phyloP scores from a whole-genome alignment of 1,140 invertebrate species.

The Panagrolaimus sp. region DNA sequence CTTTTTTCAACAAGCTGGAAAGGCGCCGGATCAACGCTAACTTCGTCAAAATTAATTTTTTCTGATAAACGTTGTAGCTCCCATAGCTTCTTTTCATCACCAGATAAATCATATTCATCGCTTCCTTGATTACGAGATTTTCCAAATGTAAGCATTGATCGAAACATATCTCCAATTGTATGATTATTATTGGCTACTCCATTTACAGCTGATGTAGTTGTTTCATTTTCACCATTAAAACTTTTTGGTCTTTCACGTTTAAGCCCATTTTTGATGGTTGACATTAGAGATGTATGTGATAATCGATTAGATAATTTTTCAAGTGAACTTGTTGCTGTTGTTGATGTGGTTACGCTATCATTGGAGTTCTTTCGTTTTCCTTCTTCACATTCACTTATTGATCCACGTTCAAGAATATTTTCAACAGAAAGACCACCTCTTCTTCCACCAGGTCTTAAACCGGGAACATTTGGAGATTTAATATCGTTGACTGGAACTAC shows the following conservation, averaged over 20 bases:
- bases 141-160: not conserved
- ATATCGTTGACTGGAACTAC: too few relatives aligned
- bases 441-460: too few relatives aligned
- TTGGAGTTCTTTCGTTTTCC: too few relatives aligned
- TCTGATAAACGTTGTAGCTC: slow-evolving; percentile 63
- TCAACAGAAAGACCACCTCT: too few relatives aligned
- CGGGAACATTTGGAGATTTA: too few relatives aligned
- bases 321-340: too few relatives aligned
- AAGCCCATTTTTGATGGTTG: not conserved
- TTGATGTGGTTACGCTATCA: too few relatives aligned
- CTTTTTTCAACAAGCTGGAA: slow-evolving; percentile 93
- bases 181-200: not conserved
- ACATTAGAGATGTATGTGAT: too few relatives aligned
- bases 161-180: slow-evolving; percentile 7
- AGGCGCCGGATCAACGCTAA: slow-evolving; percentile 85
- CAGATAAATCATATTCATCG: slow-evolving; percentile 33
- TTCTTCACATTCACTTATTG: too few relatives aligned
- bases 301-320: too few relatives aligned
- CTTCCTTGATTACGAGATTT: not conserved
- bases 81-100: slow-evolving; percentile 40
- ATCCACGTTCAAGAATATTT: too few relatives aligned
- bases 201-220: too few relatives aligned
- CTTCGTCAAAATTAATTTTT: slow-evolving; percentile 19
- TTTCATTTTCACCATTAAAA: not conserved
- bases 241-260: not conserved